Percentiles rank a stretch among this genome's conserved stretches.
phyloP scores from a whole-genome alignment of 53 echinoderm and acorn worm species.

The Henricia sp. region DNA sequence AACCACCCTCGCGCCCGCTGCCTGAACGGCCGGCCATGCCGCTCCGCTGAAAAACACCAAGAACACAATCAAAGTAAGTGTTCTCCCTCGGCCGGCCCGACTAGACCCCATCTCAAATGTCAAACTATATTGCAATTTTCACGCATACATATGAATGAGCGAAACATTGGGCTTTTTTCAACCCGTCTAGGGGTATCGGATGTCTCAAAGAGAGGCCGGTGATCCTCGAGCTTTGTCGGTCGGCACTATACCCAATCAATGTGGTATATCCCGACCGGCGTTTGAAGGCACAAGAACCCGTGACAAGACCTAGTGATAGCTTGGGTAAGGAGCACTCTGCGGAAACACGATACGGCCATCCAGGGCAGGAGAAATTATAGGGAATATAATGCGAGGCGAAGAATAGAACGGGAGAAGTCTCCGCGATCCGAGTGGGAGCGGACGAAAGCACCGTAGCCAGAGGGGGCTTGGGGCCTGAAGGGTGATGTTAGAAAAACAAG shows the following conservation, averaged over 20 bases:
- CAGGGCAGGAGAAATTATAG: constrained; percentile 65
- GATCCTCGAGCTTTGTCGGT: constrained; percentile 65
- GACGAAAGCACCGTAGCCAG: constrained; percentile 14
- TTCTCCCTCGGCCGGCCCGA: constrained; percentile 44
- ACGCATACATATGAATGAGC: constrained; percentile 73
- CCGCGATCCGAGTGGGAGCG: not conserved
- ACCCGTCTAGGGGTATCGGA: constrained; percentile 47
- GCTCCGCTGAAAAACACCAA: constrained; percentile 25
- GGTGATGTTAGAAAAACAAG: constrained; percentile 53
- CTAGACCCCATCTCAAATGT: constrained; percentile 61
- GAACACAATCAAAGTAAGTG: constrained; percentile 65
- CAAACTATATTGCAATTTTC: constrained; percentile 78
- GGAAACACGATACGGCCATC: constrained; percentile 64
- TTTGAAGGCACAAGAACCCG: constrained; percentile 24
- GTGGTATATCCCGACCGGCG: constrained; percentile 51
- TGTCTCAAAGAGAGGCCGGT: constrained; percentile 65
- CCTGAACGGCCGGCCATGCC: constrained; percentile 6
- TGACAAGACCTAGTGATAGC: constrained; percentile 31
- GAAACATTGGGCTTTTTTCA: constrained; percentile 54
- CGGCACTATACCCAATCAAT: constrained; percentile 60
- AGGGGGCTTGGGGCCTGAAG: constrained; percentile 34
- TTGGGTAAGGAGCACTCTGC: constrained; percentile 46
- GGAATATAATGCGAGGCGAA: constrained; percentile 57
- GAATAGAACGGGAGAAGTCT: constrained; percentile 39
- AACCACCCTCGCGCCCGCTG: not conserved